These are phyloP conservation scores for Cecropterus lyciades DNA, from an alignment of 1,140 invertebrate species.

Conservation along the genomic window DNA sequence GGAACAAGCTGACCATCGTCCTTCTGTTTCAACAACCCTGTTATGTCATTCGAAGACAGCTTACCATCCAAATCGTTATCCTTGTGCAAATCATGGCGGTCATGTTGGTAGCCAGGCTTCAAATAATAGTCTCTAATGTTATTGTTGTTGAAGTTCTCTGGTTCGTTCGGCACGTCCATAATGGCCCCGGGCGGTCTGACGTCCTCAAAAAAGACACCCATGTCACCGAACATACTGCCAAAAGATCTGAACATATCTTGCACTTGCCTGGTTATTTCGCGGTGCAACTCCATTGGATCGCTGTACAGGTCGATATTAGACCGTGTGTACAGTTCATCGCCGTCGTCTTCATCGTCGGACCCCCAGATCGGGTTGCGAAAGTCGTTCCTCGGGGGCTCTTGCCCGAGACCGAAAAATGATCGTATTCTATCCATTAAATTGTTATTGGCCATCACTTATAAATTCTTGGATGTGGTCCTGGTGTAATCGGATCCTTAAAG, in stretches of 20 bases:
- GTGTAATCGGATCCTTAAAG: conserved; percentile 2
- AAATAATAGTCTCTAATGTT: conserved; percentile 72
- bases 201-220: conserved; percentile 65
- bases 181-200: conserved; percentile 45
- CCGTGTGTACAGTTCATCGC: conserved; percentile 67
- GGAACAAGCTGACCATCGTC: conserved; percentile 45
- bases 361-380: conserved; percentile 79
- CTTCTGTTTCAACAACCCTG: conserved; percentile 66
- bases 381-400: conserved; percentile 68
- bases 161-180: conserved; percentile 46
- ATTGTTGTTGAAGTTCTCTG: conserved; percentile 53
- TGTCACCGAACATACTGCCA: conserved; percentile 69
- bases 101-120: conserved; percentile 68
- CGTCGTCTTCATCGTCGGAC: conserved; percentile 74
- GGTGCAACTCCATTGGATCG: conserved; percentile 59
- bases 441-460: conserved; percentile 50
- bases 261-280: conserved; percentile 65
- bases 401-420: conserved; percentile 64
- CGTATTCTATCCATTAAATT: conserved; percentile 67
- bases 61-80: conserved; percentile 72
- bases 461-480: conserved; percentile 5
- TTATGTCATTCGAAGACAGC: conserved; percentile 72
- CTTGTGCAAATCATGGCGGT: conserved; percentile 46
- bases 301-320: conserved; percentile 54
- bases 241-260: conserved; percentile 71